Percentiles rank a stretch among this genome's conserved stretches.
phyloP scores from a whole-genome alignment of 2,113 vertebrate genomes.

The Osmerus eperlanus region DNA sequence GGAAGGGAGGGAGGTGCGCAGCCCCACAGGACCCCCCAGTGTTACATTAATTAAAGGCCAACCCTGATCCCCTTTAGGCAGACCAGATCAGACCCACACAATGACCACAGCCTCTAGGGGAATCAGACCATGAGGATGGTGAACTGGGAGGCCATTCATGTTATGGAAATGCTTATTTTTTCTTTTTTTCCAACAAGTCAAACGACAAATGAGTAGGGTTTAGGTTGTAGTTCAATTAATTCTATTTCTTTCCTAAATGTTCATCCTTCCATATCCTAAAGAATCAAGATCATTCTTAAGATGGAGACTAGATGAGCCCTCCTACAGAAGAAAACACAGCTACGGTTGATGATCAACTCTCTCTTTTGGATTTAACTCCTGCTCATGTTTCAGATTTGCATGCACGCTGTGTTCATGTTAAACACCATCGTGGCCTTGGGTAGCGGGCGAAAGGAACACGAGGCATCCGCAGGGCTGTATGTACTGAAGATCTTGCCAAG shows the following conservation, averaged over 20 bases:
- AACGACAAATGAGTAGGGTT: too few relatives aligned
- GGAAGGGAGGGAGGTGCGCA: slow-evolving; percentile 26
- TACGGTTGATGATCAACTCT: too few relatives aligned
- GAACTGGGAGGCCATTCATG: neutral
- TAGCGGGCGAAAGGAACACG: neutral
- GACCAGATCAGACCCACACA: slow-evolving; percentile 9
- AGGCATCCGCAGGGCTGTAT: slow-evolving; percentile 3
- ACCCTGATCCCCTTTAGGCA: slow-evolving; percentile 34
- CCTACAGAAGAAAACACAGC: too few relatives aligned
- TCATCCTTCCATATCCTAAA: too few relatives aligned
- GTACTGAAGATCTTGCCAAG: slow-evolving; percentile 21
- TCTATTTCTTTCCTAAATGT: too few relatives aligned
- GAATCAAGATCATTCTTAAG: too few relatives aligned
- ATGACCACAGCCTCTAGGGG: slow-evolving; percentile 16
- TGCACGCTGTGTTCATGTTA: slow-evolving; percentile 4
- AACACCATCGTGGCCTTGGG: slow-evolving; percentile 1
- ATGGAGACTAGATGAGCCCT: too few relatives aligned
- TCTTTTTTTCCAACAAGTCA: too few relatives aligned
- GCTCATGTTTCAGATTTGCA: neutral
- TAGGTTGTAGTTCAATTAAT: too few relatives aligned
- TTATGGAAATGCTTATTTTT: neutral
- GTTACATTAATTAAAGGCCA: slow-evolving; percentile 53
- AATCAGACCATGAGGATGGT: neutral
- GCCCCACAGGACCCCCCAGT: slow-evolving; percentile 21
- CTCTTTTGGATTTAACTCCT: too few relatives aligned